Conservation (phyloP, 2,797 vertebrate species). For the Cyclopterus lumpus region DNA sequence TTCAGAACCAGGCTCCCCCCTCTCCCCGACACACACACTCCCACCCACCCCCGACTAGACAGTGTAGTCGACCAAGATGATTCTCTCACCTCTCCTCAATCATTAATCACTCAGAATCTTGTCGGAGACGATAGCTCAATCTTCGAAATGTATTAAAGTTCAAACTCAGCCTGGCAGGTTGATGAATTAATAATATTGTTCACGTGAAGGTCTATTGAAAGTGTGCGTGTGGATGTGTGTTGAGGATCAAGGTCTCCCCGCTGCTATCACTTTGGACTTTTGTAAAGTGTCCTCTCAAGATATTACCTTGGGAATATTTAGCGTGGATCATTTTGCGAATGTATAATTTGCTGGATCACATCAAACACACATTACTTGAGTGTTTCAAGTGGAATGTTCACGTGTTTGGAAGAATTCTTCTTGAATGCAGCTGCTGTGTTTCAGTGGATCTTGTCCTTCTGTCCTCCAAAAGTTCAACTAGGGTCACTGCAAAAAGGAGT, state of each 20-base stretch:
- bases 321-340: slow-evolving; percentile 8
- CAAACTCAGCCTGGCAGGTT: slow-evolving; percentile 61
- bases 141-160: slow-evolving; percentile 70
- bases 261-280: slow-evolving; percentile 30
- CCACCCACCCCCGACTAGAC: background rate
- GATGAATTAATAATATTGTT: slow-evolving; percentile 77
- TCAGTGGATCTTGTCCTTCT: background rate
- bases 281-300: slow-evolving; percentile 39
- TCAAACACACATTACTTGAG: slow-evolving; percentile 13
- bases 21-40: too few species aligned
- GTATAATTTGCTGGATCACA: slow-evolving; percentile 16
- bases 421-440: slow-evolving; percentile 19
- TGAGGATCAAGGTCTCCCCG: slow-evolving; percentile 38
- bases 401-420: slow-evolving; percentile 13
- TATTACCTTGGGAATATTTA: slow-evolving; percentile 45
- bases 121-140: slow-evolving; percentile 63
- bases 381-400: slow-evolving; percentile 22
- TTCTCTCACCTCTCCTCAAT: slow-evolving; percentile 52
- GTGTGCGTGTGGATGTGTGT: too few species aligned
- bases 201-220: slow-evolving; percentile 65
- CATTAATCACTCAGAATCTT: slow-evolving; percentile 68
- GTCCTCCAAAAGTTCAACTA: slow-evolving; percentile 6
- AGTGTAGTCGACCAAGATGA: slow-evolving; percentile 31
- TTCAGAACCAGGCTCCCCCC: slow-evolving; percentile 12
- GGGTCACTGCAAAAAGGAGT: background rate